Evolutionary conservation across 2,113 vertebrate genomes (phyloP).

Genomic region (Morone chrysops): DNA sequence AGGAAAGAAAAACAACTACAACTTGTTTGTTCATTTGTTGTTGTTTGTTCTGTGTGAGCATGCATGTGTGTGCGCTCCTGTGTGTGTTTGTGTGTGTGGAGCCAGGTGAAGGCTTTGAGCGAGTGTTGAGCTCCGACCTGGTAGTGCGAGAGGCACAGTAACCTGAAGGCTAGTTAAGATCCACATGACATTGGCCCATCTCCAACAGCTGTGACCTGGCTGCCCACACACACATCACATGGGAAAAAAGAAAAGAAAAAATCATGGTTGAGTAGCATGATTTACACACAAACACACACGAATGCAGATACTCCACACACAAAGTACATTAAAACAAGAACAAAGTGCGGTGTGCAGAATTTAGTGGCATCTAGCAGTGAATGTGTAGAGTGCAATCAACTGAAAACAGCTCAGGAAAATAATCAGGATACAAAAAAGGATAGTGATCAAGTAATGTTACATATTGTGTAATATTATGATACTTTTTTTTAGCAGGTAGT

Average conservation of each 20-base stretch:
- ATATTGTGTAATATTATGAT: too few species aligned
- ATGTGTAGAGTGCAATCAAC: too few species aligned
- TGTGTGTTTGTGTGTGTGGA: conserved; percentile 48
- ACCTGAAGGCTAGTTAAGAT: conserved; percentile 73
- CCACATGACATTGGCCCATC: conserved; percentile 67
- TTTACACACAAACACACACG: neutral
- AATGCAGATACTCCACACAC: neutral
- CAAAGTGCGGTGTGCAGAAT: neutral
- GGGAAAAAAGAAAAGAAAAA: neutral
- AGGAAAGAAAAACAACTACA: conserved; percentile 1
- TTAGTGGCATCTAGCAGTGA: too few species aligned
- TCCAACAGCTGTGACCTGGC: conserved; percentile 76
- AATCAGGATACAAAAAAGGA: too few species aligned
- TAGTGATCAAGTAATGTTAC: too few species aligned
- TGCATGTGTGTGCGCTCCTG: neutral
- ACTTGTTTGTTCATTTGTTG: conserved; percentile 7
- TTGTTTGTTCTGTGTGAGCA: neutral
- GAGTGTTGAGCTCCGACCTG: conserved; percentile 68
- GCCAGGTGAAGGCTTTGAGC: conserved; percentile 76
- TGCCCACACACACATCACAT: neutral
- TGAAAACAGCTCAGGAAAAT: too few species aligned
- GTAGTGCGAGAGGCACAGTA: conserved; percentile 60
- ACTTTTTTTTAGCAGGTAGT: too few species aligned
- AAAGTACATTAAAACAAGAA: neutral
- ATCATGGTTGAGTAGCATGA: neutral